Evolutionary conservation across 2,113 vertebrate species (phyloP).

Genomic region (Danionella cerebrum): DNA sequence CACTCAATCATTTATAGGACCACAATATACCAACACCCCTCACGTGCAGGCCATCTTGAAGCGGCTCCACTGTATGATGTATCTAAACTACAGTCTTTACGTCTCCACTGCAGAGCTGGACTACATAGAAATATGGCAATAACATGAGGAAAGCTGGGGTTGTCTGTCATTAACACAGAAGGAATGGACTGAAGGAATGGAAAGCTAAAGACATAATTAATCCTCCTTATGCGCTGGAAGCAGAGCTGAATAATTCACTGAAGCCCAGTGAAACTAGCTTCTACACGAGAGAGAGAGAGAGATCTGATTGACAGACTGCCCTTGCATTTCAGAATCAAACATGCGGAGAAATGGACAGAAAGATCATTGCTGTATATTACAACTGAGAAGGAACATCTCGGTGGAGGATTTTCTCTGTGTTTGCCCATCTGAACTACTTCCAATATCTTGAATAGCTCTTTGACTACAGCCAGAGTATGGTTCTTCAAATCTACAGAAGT

Average conservation of each 20-base stretch:
- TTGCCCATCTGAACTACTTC: not conserved
- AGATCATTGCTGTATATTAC: conserved; percentile 9
- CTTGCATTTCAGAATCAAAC: conserved; percentile 21
- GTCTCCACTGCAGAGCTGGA: not conserved
- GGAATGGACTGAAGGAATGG: conserved; percentile 12
- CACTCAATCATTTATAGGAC: too few relatives aligned
- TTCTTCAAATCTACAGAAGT: too few relatives aligned
- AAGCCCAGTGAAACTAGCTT: conserved; percentile 9
- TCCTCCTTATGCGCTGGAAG: conserved; percentile 15
- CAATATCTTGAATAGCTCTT: not conserved
- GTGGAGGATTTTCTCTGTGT: not conserved
- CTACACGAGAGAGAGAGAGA: too few relatives aligned
- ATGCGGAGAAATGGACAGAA: not conserved
- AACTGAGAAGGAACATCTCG: not conserved
- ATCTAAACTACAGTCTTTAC: not conserved
- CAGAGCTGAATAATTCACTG: conserved; percentile 35
- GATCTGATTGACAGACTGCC: conserved; percentile 32
- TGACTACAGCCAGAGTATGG: too few relatives aligned
- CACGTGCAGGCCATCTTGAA: not conserved
- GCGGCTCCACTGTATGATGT: not conserved
- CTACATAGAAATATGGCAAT: not conserved
- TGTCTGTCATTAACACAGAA: conserved; percentile 26
- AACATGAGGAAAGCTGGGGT: conserved; percentile 15
- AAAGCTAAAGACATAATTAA: conserved; percentile 38
- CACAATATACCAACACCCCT: not conserved